Percentiles rank a stretch among this genome's conserved stretches.
Conservation (phyloP, 2,113 vertebrate species). For the Halichoerus grypus region DNA sequence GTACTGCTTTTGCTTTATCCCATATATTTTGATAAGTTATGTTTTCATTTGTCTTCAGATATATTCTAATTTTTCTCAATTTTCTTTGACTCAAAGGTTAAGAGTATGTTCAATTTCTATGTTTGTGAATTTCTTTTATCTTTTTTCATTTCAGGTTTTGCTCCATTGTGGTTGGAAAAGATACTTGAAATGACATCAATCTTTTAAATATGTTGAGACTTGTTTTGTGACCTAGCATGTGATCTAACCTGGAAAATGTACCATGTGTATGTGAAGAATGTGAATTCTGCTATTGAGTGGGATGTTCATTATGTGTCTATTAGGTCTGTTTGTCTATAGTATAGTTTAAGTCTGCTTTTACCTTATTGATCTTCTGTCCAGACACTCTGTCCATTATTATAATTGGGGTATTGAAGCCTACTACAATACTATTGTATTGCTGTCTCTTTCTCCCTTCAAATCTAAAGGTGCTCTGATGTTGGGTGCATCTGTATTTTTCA, state of each 20-base stretch:
- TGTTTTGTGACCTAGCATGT: neutral
- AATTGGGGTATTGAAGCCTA: neutral
- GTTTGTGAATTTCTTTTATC: neutral
- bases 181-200: neutral
- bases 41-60: neutral
- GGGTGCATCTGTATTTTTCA: neutral
- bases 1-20: neutral
- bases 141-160: neutral
- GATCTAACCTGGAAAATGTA: neutral
- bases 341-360: neutral
- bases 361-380: neutral
- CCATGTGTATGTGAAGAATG: neutral
- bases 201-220: neutral
- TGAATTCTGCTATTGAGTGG: neutral
- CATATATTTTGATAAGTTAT: neutral
- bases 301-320: neutral
- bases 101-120: neutral
- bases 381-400: neutral
- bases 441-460: neutral
- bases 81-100: neutral
- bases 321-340: neutral
- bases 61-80: neutral
- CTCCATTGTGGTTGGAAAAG: neutral
- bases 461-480: neutral
- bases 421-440: neutral